Evolutionary conservation across 2,888 invertebrate species (phyloP), one percentile per base, ranked within the genome.

Genomic region (Lochmaea capreae): DNA sequence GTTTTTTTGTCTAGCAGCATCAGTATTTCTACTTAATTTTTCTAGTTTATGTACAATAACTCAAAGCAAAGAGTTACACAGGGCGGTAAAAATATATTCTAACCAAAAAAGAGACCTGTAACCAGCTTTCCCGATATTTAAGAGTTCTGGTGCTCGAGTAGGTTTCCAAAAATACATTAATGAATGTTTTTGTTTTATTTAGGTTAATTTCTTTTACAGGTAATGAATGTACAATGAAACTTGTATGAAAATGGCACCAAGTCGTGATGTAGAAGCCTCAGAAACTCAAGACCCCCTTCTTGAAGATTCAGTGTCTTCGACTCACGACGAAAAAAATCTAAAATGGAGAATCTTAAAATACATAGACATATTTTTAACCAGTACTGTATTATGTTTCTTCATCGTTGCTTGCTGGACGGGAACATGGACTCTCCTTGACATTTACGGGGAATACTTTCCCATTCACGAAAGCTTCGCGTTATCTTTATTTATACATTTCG

Each of bases 401-500:
- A 88, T 89, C 0, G 87, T 91, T 2, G 86, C 87, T 2, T 88
- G 88, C 77, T 91, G 91, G 91, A 83, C 89, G 67, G 90, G 90
- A 1, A 86, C 88, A 16, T 91, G 90, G 91, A 84, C 83, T 43
- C 82, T 89, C 65, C 87, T 90, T 87, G 88, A 89, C 72, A 75
- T 86, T 52, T 85, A 89, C 79, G 74, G 83, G 0, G 81, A 87
- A 63, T 88, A 89, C 77, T 88, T 89, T 81, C 91, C 92, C 0
- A 85, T 83, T 74, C 88, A 87, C 11, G 88, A 89, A 80, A 88
- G 86, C 43, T 90, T 89, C 4, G 9, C 61, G 1, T n/a, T 76
- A 49, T 92, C 92, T 1, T 86, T 89, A 5, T 77, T 88, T 0
- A 82, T 92, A 42, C 91, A 92, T 78, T 81, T 89, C 10, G 84